Base-by-base conservation (phyloP, 2,888 invertebrate genomes). In the Odontothrips loti region DNA sequence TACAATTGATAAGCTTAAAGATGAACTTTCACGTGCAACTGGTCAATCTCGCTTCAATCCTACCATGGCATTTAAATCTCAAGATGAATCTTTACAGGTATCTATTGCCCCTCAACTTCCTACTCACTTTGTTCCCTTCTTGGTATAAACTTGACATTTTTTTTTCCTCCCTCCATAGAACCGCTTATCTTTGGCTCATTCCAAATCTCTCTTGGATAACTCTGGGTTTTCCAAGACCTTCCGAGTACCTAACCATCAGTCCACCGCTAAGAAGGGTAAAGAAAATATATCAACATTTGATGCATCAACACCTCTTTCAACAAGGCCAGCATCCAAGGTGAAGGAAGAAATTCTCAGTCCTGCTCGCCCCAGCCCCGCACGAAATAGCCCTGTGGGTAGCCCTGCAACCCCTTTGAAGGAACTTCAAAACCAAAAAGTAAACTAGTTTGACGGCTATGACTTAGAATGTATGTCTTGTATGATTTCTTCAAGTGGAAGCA, bases 341-440 rank as follows among this genome's bases (percentile, higher is more conserved):
- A 75, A 75, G 12, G 68, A 75, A 75, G 68, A 75, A 27, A n/a
- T 75, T 23, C 27, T 75, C 1, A 75, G 68, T 12, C 68, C 68
- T 11, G 68, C 68, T 12, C 68, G 68, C 4, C 68, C n/a, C 68
- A 75, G 68, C 12, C 68, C 68, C 23, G 68, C 68, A 1, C 68
- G 68, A 12, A 75, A 75, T 27, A 75, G 68, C 27, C 68, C 68
- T 27, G 68, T 10, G 8, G 68, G 68, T 23, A 75, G 68, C 68
- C 68, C 68, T 75, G 68, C 68, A 75, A 75, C 68, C 12, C 68
- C 68, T 75, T 27, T 75, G 68, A 75, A 75, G 27, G 68, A 75
- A 27, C 23, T 75, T 75, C 68, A 75, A 75, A 75, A 75, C 68
- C 68, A 75, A 23, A 43, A n/a, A 75, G 27, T 27, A 27, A 12